A percentile compares a stretch with the other conserved stretches of the same genome.
Evolutionary conservation across 2,888 invertebrate genomes (phyloP).

Genomic region (Schrankia costaestrigalis): DNA sequence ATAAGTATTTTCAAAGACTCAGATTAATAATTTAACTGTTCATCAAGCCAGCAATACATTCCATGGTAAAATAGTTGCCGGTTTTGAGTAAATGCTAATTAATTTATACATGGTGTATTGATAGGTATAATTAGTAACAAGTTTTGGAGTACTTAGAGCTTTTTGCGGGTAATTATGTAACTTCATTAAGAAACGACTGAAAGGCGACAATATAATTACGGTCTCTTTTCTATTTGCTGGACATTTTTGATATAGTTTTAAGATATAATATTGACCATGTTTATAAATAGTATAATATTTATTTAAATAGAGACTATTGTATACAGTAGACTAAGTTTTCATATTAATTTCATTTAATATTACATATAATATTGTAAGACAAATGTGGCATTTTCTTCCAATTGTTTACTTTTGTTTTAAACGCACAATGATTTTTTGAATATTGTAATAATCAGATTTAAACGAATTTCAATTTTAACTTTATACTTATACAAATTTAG

Average conservation of each 20-base stretch:
- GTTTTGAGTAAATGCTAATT: constrained; percentile 1
- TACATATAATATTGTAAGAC: no score
- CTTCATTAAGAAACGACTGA: constrained; percentile 67
- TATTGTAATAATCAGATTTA: no score
- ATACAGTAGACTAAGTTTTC: no score
- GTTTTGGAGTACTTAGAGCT: constrained; percentile 55
- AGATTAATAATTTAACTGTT: constrained; percentile 24
- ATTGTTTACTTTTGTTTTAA: neutral
- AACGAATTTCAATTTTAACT: no score
- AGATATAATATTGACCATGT: constrained; percentile 25
- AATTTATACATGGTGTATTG: constrained; percentile 17
- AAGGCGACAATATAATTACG: constrained; percentile 70
- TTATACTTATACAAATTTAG: no score
- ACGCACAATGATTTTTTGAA: constrained; percentile 30
- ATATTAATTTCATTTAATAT: no score
- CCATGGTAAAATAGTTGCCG: constrained; percentile 11
- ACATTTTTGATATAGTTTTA: constrained; percentile 41
- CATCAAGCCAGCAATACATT: constrained; percentile 45
- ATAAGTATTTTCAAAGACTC: no score
- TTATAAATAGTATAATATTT: constrained; percentile 38
- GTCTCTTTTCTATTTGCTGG: constrained; percentile 61
- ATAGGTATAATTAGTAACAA: constrained; percentile 37
- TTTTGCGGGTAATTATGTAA: constrained; percentile 51
- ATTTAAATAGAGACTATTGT: no score
- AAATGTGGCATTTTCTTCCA: neutral